Percentiles rank a stretch among this genome's conserved stretches.
Evolutionary conservation across 2,888 invertebrate genomes (phyloP).

Genomic region (Lasioglossum leucozonium): DNA sequence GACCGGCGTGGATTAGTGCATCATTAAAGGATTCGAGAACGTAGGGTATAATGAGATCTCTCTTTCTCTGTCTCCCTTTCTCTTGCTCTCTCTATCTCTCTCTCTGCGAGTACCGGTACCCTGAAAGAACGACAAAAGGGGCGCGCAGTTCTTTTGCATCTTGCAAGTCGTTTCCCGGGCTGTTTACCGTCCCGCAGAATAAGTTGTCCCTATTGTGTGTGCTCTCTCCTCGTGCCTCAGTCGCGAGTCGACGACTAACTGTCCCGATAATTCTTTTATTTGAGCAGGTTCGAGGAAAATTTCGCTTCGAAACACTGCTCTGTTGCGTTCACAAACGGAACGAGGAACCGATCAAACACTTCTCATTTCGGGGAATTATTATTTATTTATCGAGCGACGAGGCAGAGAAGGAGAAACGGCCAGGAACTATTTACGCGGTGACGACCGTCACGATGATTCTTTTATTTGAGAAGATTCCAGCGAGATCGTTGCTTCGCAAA

Average conservation of each 20-base stretch:
- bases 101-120: neutral
- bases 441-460: too few relatives aligned
- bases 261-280: slow-evolving; percentile 16
- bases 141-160: slow-evolving; percentile 10
- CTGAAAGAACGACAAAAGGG: slow-evolving; percentile 37
- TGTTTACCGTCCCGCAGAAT: slow-evolving; percentile 28
- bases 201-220: neutral
- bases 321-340: neutral
- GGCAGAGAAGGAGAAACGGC: neutral
- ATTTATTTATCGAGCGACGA: neutral
- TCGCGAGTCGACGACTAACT: neutral
- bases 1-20: slow-evolving; percentile 29
- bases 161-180: neutral
- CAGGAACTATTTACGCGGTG: too few relatives aligned
- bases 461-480: too few relatives aligned
- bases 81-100: too few relatives aligned
- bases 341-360: neutral
- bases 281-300: neutral
- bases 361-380: neutral
- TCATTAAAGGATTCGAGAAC: slow-evolving; percentile 52
- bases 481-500: too few relatives aligned
- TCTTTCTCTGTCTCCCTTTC: neutral
- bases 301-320: neutral
- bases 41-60: slow-evolving; percentile 39
- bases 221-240: neutral